Base-by-base conservation (phyloP, 23 tunicate species). In the Trididemnum miniatum region DNA sequence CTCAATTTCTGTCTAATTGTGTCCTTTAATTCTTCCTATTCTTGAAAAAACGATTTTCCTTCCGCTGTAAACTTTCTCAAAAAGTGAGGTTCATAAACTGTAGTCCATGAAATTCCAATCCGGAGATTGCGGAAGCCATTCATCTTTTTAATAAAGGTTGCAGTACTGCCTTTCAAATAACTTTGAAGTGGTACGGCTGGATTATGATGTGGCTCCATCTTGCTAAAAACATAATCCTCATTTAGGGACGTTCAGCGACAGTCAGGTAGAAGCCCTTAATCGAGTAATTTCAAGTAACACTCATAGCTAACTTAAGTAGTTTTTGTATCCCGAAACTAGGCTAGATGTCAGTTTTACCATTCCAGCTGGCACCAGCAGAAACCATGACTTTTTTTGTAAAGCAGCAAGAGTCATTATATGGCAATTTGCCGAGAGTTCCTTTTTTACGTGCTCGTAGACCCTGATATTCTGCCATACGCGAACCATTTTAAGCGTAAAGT, bases 91-190 rank as follows among this genome's bases (percentile, higher is more conserved):
- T 37, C 76, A 64, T 9, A 71, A 5, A 31, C 76, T 35, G 37
- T 71, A 71, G 31, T 71, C 76, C 76, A 71, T 71, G 18, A 24
- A 37, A 71, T 71, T 71, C 7, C 76, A 71, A 71, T 71, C 76
- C 76, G 76, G 76, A 71, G 37, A 71, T 71, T 71, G 76, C 7
- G 44, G 76, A 71, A 37, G 76, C 44, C 76, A 71, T 71, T 28
- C 29, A 27, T 71, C n/a, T 71, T 18, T 71, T 71, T 27, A 31
- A 31, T 5, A 24, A 71, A 71, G 31, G 37, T 71, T 71, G 76
- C 37, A 71, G 76, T 71, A 71, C 76, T 71, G 9, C 31, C 37
- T 71, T 71, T 24, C 39, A 71, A n/a, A 71, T 71, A 33, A 37
- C 44, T 71, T 37, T 71, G 37, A n/a, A 71, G n/a, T 71, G 76